Evolutionary conservation across 64 coral and sea anemone species (phyloP), one percentile per base, ranked within the genome.

Genomic region (Pocillopora damicornis): DNA sequence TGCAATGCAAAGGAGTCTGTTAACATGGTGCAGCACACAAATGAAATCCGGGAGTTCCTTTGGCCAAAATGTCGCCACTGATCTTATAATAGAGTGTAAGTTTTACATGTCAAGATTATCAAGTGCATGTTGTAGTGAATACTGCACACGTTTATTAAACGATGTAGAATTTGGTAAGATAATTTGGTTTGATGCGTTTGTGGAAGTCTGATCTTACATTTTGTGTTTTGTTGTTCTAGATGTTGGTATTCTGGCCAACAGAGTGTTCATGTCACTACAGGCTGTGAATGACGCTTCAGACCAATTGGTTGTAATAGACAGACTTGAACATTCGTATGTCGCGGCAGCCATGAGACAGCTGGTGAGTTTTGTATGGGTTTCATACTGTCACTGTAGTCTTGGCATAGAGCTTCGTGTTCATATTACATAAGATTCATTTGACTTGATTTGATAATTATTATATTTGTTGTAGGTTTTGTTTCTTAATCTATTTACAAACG

Each of bases 291-390:
- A 75, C 26, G 76, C 75, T 72, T 61, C 75, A 76, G 77, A 91
- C 78, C 76, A 99, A 86, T 75, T 93, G 23, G 69, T 86, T 37
- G 91, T 94, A 7, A 65, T 99, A 75, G 93, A 95, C 38, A 95
- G 89, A 26, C 78, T 99, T 35, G 97, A 99, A 77, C 90, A 99
- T n/a, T 99, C 97, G 2, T 99, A 90, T 89, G 93, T 99, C 25
- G 89, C 97, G 9, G 85, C 86, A 34, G 93, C 97, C 0, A 92
- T 91, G 73, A 92, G 97, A 75, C 97, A 99, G 75, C 65, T 95
- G 82, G 97, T 99, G 91, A 79, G 94, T 97, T 58, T 51, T 51
- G 7, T 7, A 51, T 7, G 42, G 42, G 7, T 51, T 7, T 51
- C 42, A 2, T 51, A 51, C 42, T 51, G 42, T 51, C 42, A 51